Conservation (phyloP, 2,797 vertebrate genomes). For the Trachops cirrhosus region DNA sequence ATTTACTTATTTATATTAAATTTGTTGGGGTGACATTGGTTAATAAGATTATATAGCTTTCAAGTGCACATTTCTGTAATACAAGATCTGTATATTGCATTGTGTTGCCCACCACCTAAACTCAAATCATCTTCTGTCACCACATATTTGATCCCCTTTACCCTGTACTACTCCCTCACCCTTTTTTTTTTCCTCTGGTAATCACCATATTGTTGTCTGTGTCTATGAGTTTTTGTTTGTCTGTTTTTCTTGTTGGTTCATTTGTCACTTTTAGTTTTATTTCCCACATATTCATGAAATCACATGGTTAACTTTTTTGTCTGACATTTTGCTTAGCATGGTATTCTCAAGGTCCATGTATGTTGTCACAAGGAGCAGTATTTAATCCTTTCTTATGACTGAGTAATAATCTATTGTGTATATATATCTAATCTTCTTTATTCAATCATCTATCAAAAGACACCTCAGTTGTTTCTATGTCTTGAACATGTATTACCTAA, state of each 20-base stretch:
- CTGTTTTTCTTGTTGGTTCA: neutral
- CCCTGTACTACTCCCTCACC: neutral
- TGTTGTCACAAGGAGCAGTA: neutral
- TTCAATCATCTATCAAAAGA: neutral
- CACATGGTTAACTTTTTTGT: neutral
- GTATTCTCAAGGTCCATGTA: neutral
- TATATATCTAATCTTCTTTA: neutral
- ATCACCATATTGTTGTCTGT: neutral
- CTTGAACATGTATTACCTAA: neutral
- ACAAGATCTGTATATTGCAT: neutral
- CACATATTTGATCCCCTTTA: neutral
- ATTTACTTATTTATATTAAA: neutral
- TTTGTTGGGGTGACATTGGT: neutral
- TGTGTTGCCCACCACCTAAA: neutral
- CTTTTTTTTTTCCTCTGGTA: neutral
- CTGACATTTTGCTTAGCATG: neutral
- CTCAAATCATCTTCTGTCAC: neutral
- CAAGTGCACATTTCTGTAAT: neutral
- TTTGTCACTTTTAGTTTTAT: neutral
- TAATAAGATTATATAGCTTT: neutral
- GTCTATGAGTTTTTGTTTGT: neutral
- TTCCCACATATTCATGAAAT: neutral
- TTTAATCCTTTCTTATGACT: neutral
- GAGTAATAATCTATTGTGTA: neutral
- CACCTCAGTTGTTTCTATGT: neutral